Evolutionary conservation across 2,113 vertebrate genomes (phyloP).

Genomic region (Corythornis cristatus): DNA sequence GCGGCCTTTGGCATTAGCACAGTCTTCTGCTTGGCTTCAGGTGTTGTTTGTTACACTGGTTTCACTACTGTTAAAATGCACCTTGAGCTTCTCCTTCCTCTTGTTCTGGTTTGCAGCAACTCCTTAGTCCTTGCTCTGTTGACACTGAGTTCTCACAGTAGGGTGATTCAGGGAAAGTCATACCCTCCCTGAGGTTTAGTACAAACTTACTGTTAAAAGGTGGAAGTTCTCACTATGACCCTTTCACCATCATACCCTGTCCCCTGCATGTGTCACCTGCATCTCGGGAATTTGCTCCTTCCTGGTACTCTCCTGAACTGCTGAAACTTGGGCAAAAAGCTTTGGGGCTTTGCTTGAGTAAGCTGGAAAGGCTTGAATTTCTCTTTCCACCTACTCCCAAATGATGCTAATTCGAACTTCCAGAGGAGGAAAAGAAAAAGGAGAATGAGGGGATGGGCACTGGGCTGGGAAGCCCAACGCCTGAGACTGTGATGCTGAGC

Average conservation of each 20-base stretch:
- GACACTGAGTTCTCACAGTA: neutral
- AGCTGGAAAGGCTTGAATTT: neutral
- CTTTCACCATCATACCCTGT: neutral
- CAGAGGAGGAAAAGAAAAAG: neutral
- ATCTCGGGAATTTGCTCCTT: neutral
- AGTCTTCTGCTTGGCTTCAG: neutral
- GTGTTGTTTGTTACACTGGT: neutral
- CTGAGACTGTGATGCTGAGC: neutral
- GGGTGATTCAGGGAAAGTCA: neutral
- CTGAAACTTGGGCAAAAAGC: rapidly evolving
- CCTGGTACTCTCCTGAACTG: neutral
- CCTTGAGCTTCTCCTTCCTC: neutral
- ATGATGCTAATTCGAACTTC: neutral
- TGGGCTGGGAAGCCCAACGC: rapidly evolving
- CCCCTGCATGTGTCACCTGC: rapidly evolving
- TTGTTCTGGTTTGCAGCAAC: neutral
- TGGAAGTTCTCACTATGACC: neutral
- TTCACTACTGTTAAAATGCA: neutral
- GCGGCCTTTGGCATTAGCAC: neutral
- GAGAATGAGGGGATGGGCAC: neutral
- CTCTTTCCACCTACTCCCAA: neutral
- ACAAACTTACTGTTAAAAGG: neutral
- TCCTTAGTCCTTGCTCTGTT: neutral
- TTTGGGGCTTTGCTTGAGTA: rapidly evolving
- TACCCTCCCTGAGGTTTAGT: neutral